These are phyloP conservation scores for Chouioia cunea DNA, from an alignment of 2,888 invertebrate genomes.

Conservation along the genomic window DNA sequence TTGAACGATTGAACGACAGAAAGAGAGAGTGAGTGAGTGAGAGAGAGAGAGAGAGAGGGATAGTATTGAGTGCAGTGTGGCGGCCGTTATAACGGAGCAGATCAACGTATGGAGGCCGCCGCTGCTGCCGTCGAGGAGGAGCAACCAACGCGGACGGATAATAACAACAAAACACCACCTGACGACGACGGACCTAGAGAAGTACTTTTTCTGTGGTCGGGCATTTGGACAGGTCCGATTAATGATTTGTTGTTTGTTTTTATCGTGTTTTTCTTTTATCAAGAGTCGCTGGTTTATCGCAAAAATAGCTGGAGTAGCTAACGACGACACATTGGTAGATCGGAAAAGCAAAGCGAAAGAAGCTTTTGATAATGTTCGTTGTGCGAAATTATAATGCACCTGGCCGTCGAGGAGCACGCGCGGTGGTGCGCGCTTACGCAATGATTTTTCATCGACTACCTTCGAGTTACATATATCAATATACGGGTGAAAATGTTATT, in stretches of 20 bases:
- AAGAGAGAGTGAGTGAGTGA: too few species aligned
- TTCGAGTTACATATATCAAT: neutral
- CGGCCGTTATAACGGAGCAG: neutral
- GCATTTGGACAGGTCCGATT: conserved; percentile 47
- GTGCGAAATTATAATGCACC: too few species aligned
- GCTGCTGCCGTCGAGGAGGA: conserved; percentile 19
- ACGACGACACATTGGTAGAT: too few species aligned
- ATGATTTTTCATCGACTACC: too few species aligned
- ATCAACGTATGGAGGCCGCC: neutral
- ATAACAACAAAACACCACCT: neutral
- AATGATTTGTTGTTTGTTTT: neutral
- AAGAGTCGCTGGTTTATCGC: too few species aligned
- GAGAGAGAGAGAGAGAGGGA: too few species aligned
- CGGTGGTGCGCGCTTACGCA: too few species aligned
- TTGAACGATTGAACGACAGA: too few species aligned
- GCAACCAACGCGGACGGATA: conserved; percentile 10
- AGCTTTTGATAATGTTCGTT: too few species aligned
- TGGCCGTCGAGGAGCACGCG: too few species aligned
- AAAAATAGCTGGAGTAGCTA: too few species aligned
- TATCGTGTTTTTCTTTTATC: conserved; percentile 13
- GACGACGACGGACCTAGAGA: conserved; percentile 38
- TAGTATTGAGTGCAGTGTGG: neutral
- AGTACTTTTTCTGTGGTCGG: conserved; percentile 47
- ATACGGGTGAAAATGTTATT: conserved; percentile 10
- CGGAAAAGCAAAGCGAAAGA: too few species aligned